Conservation (phyloP, 2,888 invertebrate genomes). For the Griposia aprilina region DNA sequence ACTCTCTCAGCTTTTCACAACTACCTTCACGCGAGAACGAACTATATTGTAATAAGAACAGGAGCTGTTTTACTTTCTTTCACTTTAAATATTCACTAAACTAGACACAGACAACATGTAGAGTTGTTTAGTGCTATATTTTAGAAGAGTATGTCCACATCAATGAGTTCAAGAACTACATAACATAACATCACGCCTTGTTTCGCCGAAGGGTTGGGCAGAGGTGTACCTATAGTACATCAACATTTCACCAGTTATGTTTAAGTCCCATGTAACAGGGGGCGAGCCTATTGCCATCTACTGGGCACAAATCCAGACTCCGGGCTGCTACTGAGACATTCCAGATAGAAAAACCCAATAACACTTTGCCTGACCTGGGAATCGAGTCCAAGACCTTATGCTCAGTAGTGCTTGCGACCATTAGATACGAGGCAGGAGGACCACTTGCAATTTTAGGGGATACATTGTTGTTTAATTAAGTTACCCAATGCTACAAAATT, state of each 20-base stretch:
- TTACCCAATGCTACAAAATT: no score
- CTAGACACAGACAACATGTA: slow-evolving; percentile 2
- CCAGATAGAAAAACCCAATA: no score
- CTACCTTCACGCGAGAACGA: neutral
- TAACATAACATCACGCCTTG: neutral
- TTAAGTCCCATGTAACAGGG: neutral
- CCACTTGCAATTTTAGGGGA: no score
- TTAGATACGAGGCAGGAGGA: no score
- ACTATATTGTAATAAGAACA: neutral
- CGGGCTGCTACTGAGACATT: neutral
- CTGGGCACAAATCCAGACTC: no score
- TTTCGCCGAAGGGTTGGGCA: neutral
- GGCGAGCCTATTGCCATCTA: neutral
- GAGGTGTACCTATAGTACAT: neutral
- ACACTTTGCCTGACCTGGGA: no score
- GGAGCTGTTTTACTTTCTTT: slow-evolving; percentile 20
- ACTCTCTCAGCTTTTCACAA: slow-evolving; percentile 40
- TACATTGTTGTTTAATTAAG: no score
- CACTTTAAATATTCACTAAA: slow-evolving; percentile 21
- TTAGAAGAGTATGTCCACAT: slow-evolving; percentile 20
- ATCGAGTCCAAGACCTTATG: no score
- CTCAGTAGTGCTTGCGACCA: no score
- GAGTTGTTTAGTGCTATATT: slow-evolving; percentile 1
- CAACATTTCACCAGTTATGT: no score
- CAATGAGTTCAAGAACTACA: neutral